A percentile compares a stretch with the other conserved stretches of the same genome.
Evolutionary conservation across 1,140 invertebrate genomes (phyloP).

Genomic region (Spodoptera litura): DNA sequence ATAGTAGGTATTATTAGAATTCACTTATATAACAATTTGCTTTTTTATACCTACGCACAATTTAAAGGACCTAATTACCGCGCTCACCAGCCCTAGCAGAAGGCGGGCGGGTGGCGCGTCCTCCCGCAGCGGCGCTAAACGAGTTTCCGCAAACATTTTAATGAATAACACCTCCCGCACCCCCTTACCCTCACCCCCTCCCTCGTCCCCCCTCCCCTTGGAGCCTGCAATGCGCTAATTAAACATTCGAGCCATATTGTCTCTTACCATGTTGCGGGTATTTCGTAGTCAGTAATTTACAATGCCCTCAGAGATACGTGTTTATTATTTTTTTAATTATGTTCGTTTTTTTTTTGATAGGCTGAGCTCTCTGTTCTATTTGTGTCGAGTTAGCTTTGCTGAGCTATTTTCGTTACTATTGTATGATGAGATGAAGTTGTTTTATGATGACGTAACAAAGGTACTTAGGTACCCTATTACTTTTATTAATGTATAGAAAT

Average conservation of each 20-base stretch:
- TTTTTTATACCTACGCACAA: not conserved
- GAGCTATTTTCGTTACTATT: no score
- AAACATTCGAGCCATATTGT: constrained; percentile 84
- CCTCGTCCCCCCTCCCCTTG: constrained; percentile 44
- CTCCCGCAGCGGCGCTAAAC: constrained; percentile 79
- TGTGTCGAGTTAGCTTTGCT: not conserved
- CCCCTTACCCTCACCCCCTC: constrained; percentile 18
- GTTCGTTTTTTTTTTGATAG: constrained; percentile 1
- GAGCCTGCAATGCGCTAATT: constrained; percentile 80
- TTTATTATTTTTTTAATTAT: constrained; percentile 32
- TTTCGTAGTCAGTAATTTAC: constrained; percentile 59
- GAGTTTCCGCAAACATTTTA: constrained; percentile 85
- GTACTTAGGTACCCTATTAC: no score
- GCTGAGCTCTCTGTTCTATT: not conserved
- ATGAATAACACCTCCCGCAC: constrained; percentile 79
- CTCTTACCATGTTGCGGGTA: constrained; percentile 73
- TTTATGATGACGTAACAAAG: no score
- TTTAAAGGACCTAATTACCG: not conserved
- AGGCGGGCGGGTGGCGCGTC: constrained; percentile 60
- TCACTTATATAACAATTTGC: no score
- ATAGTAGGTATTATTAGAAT: no score
- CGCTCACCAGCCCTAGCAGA: constrained; percentile 64
- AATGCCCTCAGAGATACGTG: constrained; percentile 9
- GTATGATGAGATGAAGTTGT: no score
- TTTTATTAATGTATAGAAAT: no score